A percentile compares a stretch with the other conserved stretches of the same genome.
These are phyloP conservation scores for Diogma glabrata DNA, from an alignment of 2,888 invertebrate genomes.

Conservation along the genomic window DNA sequence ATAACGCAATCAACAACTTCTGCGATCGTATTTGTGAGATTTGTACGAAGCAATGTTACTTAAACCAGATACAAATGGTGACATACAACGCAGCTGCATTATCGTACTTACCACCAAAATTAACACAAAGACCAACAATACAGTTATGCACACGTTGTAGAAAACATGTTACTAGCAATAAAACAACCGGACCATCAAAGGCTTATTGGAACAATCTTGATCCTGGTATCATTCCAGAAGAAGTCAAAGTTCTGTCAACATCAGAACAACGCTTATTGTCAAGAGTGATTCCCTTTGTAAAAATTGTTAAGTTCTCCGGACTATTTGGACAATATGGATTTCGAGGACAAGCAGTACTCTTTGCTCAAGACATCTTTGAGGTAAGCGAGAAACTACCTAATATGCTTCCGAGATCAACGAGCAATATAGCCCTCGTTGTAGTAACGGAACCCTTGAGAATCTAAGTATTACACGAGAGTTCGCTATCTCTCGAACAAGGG, in stretches of 20 bases:
- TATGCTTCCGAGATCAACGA: constrained; percentile 7
- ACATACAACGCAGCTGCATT: no score
- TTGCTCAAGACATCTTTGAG: constrained; percentile 17
- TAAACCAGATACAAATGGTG: constrained; percentile 5
- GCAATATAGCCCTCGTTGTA: background rate
- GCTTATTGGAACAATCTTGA: no score
- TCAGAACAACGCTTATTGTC: no score
- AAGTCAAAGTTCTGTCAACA: no score
- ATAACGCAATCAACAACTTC: background rate
- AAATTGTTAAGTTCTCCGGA: no score
- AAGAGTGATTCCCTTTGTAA: no score
- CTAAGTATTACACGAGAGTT: constrained; percentile 9
- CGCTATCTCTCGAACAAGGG: background rate
- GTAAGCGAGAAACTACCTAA: constrained; percentile 10
- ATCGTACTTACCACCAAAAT: background rate
- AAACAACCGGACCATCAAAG: no score
- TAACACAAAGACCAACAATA: background rate
- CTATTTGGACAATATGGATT: constrained; percentile 18
- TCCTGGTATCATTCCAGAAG: no score
- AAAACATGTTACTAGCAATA: no score
- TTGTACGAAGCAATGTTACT: constrained; percentile 1
- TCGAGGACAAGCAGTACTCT: constrained; percentile 18
- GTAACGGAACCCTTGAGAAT: constrained; percentile 5
- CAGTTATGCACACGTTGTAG: background rate
- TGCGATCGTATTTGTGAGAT: background rate